Evolutionary conservation across 2,888 invertebrate species (phyloP).

Genomic region (Temnothorax ravouxi): DNA sequence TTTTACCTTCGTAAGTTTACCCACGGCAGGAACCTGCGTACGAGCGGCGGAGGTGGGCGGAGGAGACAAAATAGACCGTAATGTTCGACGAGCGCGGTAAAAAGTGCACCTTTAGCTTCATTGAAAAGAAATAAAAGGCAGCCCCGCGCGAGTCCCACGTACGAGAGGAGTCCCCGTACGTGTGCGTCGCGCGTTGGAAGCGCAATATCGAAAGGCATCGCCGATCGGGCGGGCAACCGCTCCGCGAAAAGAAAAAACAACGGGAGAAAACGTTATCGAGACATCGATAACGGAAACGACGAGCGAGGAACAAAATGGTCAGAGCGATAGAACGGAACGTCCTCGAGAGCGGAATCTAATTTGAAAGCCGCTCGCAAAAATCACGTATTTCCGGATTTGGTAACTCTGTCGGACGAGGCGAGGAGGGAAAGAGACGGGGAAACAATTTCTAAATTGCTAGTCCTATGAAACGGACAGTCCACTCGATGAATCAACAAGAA

Average conservation of each 20-base stretch:
- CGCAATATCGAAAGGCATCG: slow-evolving; percentile 27
- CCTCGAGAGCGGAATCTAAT: slow-evolving; percentile 7
- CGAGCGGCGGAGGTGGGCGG: not conserved
- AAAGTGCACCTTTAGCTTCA: slow-evolving; percentile 35
- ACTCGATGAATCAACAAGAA: not conserved
- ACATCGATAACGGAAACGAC: slow-evolving; percentile 45
- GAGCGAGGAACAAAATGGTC: slow-evolving; percentile 22
- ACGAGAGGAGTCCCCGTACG: not conserved
- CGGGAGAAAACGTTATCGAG: slow-evolving; percentile 32
- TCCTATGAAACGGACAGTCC: not conserved
- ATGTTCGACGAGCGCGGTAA: slow-evolving; percentile 25
- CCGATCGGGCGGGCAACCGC: not conserved
- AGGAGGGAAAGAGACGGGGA: too few species aligned
- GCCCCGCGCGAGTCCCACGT: not conserved
- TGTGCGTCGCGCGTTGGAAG: slow-evolving; percentile 2
- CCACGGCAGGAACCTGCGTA: not conserved
- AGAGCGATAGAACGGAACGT: slow-evolving; percentile 7
- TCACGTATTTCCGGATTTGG: slow-evolving; percentile 15
- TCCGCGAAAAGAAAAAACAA: slow-evolving; percentile 20
- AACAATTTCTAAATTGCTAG: not conserved
- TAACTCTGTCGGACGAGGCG: not conserved
- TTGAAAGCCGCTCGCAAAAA: slow-evolving; percentile 8
- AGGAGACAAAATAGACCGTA: slow-evolving; percentile 19
- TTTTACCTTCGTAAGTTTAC: slow-evolving; percentile 31
- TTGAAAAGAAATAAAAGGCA: slow-evolving; percentile 31